Conservation (phyloP, 2,797 vertebrate species). For the Hozukius guyotensis region DNA sequence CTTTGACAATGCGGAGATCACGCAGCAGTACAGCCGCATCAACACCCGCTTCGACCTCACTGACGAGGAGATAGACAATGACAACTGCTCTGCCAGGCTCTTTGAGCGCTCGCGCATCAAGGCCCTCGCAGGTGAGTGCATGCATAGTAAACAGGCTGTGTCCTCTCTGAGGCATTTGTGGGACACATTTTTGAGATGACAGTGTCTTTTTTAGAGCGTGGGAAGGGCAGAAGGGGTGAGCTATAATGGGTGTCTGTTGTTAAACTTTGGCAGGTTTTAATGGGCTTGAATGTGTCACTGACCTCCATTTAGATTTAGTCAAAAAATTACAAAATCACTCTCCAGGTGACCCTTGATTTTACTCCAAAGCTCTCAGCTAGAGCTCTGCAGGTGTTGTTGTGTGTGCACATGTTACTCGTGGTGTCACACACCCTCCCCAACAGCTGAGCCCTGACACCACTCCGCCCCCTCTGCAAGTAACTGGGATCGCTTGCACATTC, state of each 20-base stretch:
- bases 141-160: constrained; percentile 42
- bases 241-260: constrained; percentile 23
- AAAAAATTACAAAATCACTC: not conserved
- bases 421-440: constrained; percentile 25
- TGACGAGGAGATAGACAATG: constrained; percentile 95
- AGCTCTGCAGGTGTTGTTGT: constrained; percentile 25
- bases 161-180: constrained; percentile 11
- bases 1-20: constrained; percentile 94
- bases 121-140: constrained; percentile 92
- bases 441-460: constrained; percentile 67
- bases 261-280: constrained; percentile 23
- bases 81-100: constrained; percentile 94
- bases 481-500: constrained; percentile 80
- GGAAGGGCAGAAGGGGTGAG: constrained; percentile 23
- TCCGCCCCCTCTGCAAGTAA: constrained; percentile 56
- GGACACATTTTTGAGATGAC: constrained; percentile 35
- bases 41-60: constrained; percentile 91
- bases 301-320: constrained; percentile 11
- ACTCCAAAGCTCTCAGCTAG: not conserved
- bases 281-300: not conserved
- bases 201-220: constrained; percentile 26
- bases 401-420: constrained; percentile 12
- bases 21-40: constrained; percentile 93
- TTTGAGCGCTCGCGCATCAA: constrained; percentile 99
- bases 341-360: constrained; percentile 6